Conservation (phyloP, 2,888 invertebrate species). For the Shargacucullia verbasci region DNA sequence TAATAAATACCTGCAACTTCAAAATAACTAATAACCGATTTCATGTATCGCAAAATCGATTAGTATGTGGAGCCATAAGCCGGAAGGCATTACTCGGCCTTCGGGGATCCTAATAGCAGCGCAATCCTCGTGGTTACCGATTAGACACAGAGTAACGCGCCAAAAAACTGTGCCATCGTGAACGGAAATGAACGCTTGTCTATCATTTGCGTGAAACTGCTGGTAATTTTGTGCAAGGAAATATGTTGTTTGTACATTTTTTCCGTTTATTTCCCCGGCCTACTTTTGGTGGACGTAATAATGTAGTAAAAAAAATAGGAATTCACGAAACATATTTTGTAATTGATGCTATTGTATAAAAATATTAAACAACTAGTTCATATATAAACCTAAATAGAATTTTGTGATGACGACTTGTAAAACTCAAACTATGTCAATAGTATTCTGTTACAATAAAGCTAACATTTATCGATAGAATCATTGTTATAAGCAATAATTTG, state of each 20-base stretch:
- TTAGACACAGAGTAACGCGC: constrained; percentile 53
- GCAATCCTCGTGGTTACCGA: constrained; percentile 52
- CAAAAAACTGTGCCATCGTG: constrained; percentile 46
- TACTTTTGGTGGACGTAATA: constrained; percentile 1
- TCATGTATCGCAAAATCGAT: constrained; percentile 62
- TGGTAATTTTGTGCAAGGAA: constrained; percentile 29
- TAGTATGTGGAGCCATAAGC: constrained; percentile 53
- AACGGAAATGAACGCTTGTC: constrained; percentile 54
- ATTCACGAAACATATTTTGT: no score
- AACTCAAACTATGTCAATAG: constrained; percentile 20
- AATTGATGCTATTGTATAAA: neutral
- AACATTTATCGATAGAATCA: constrained; percentile 12
- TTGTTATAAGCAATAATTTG: constrained; percentile 29
- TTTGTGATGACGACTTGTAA: no score
- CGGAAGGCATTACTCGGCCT: constrained; percentile 61
- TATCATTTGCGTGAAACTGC: constrained; percentile 41
- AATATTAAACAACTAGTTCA: no score
- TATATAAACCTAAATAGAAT: no score
- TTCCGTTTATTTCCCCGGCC: no score
- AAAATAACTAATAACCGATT: constrained; percentile 47
- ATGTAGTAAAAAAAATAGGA: no score
- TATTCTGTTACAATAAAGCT: constrained; percentile 19
- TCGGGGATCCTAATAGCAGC: constrained; percentile 58
- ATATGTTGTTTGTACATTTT: constrained; percentile 2
- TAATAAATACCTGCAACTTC: constrained; percentile 15